A percentile compares a stretch with the other conserved stretches of the same genome.
Evolutionary conservation across 2,113 vertebrate species (phyloP).

Genomic region (Gulo gulo): DNA sequence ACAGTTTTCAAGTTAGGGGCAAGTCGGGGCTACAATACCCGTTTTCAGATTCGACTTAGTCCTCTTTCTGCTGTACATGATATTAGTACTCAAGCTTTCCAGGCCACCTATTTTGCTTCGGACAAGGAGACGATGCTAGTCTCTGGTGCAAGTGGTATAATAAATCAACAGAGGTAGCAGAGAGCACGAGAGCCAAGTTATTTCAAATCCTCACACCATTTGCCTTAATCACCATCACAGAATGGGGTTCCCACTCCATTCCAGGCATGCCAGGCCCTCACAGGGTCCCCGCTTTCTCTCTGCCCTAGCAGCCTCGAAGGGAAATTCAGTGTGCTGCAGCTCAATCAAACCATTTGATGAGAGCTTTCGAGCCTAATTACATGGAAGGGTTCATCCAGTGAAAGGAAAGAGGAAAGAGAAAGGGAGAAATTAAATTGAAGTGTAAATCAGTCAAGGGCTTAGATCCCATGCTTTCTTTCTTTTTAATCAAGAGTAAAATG

Average conservation of each 20-base stretch:
- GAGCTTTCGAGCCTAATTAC: constrained; percentile 74
- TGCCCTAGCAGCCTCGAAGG: constrained; percentile 9
- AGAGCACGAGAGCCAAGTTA: background rate
- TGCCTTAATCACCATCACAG: background rate
- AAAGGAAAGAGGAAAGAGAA: constrained; percentile 70
- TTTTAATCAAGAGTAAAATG: constrained; percentile 81
- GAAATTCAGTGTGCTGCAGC: constrained; percentile 46
- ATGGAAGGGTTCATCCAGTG: constrained; percentile 72
- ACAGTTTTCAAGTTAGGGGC: background rate
- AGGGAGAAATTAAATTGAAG: constrained; percentile 77
- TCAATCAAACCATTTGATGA: constrained; percentile 76
- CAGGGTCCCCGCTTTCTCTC: background rate
- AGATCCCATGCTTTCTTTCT: constrained; percentile 71
- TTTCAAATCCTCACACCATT: background rate
- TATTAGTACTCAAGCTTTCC: background rate
- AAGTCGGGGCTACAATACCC: background rate
- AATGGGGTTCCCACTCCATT: background rate
- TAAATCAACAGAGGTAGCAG: constrained; percentile 2
- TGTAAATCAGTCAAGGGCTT: constrained; percentile 77
- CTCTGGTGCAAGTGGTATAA: background rate
- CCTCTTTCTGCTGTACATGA: background rate
- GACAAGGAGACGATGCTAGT: background rate
- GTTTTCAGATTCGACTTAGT: background rate
- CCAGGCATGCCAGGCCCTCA: background rate
- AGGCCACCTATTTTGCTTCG: background rate